Conservation (phyloP, 2,888 invertebrate species). For the Chymomyza caudatula region DNA sequence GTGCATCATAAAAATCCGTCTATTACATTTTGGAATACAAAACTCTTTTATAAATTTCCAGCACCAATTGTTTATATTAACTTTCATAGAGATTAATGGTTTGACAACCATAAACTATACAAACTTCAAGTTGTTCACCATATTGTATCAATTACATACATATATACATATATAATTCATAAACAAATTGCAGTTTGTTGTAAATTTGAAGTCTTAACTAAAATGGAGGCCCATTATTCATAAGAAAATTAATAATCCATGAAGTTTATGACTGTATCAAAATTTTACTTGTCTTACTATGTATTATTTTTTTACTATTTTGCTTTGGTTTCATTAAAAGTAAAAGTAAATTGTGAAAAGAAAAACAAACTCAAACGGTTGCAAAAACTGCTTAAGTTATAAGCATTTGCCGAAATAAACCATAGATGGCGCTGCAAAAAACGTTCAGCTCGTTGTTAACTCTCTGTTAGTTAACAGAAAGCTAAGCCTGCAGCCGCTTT, state of each 20-base stretch:
- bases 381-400: not conserved
- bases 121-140: not conserved
- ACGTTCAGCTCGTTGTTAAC: too few relatives aligned
- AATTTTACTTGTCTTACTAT: not conserved
- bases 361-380: not conserved
- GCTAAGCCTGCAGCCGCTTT: too few relatives aligned
- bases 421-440: conserved; percentile 23
- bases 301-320: not conserved
- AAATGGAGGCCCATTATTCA: conserved; percentile 25
- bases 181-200: not conserved
- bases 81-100: too few relatives aligned
- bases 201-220: not conserved
- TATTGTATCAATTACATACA: not conserved
- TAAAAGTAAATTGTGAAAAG: conserved; percentile 6
- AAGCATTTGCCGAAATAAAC: not conserved
- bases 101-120: too few relatives aligned
- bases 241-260: conserved; percentile 38
- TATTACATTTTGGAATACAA: too few relatives aligned
- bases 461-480: conserved; percentile 18
- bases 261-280: not conserved
- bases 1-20: too few relatives aligned
- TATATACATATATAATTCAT: not conserved
- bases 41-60: too few relatives aligned
- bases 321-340: conserved; percentile 6
- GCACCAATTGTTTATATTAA: too few relatives aligned